A percentile compares a stretch with the other conserved stretches of the same genome.
Evolutionary conservation across 2,888 invertebrate genomes (phyloP).

Genomic region (Poecilus cupreus): DNA sequence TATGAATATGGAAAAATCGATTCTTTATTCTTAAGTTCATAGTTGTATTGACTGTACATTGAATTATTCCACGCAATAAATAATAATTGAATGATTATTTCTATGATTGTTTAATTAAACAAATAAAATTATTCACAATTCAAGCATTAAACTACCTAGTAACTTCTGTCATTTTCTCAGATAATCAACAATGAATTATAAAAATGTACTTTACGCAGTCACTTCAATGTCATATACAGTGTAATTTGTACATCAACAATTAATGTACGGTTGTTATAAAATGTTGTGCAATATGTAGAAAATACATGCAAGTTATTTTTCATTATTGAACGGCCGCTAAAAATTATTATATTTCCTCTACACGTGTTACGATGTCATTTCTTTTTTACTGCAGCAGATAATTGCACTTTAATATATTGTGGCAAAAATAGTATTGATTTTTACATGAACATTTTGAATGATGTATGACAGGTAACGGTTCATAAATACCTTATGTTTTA

Average conservation of each 20-base stretch:
- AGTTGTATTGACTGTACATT: too few species aligned
- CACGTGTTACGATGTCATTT: neutral
- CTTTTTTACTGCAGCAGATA: neutral
- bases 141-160: neutral
- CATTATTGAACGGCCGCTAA: slow-evolving; percentile 11
- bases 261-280: slow-evolving; percentile 5
- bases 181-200: slow-evolving; percentile 23
- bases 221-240: neutral
- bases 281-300: slow-evolving; percentile 29
- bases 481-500: slow-evolving; percentile 1
- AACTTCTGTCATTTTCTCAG: slow-evolving; percentile 7
- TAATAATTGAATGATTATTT: too few species aligned
- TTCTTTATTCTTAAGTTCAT: too few species aligned
- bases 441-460: neutral
- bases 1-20: too few species aligned
- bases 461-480: slow-evolving; percentile 5
- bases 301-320: slow-evolving; percentile 12
- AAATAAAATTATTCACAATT: too few species aligned
- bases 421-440: neutral
- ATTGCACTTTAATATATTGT: neutral
- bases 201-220: slow-evolving; percentile 1
- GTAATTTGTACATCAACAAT: slow-evolving; percentile 28
- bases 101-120: too few species aligned
- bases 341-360: neutral
- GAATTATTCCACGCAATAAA: too few species aligned